phyloP scores from a whole-genome alignment of 64 coral and sea anemone genomes.

The Stylophora pistillata region DNA sequence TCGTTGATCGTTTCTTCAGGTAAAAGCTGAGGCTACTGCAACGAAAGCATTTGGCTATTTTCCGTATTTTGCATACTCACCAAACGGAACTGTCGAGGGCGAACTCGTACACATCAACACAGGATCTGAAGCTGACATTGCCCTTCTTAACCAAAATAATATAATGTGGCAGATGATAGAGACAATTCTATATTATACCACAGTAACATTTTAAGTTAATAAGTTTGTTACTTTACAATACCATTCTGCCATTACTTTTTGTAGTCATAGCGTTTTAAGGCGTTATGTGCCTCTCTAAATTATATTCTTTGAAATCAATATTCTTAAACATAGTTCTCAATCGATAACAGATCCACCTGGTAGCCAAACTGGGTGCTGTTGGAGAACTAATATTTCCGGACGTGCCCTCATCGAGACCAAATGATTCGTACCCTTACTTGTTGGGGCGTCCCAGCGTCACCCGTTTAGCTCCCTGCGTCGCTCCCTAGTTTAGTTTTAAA shows the following conservation, averaged over 20 bases:
- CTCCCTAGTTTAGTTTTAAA: too few relatives aligned
- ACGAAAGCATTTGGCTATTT: conserved; percentile 29
- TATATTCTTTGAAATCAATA: not conserved
- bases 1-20: not conserved
- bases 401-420: not conserved
- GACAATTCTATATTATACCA: too few relatives aligned
- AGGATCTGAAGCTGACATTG: conserved; percentile 24
- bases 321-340: not conserved
- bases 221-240: too few relatives aligned
- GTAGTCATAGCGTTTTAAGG: too few relatives aligned
- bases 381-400: conserved; percentile 52
- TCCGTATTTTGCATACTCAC: conserved; percentile 56
- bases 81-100: conserved; percentile 54
- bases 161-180: not conserved
- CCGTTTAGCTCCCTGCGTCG: too few relatives aligned
- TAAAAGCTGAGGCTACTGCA: not conserved
- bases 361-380: conserved; percentile 32
- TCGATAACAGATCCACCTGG: not conserved
- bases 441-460: too few relatives aligned
- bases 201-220: too few relatives aligned
- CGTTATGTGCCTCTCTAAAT: too few relatives aligned
- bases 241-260: too few relatives aligned
- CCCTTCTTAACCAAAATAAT: not conserved
- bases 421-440: conserved; percentile 54
- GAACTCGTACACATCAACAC: conserved; percentile 49